Conservation (phyloP, 2,113 vertebrate species). For the Chloroceryle aenea region DNA sequence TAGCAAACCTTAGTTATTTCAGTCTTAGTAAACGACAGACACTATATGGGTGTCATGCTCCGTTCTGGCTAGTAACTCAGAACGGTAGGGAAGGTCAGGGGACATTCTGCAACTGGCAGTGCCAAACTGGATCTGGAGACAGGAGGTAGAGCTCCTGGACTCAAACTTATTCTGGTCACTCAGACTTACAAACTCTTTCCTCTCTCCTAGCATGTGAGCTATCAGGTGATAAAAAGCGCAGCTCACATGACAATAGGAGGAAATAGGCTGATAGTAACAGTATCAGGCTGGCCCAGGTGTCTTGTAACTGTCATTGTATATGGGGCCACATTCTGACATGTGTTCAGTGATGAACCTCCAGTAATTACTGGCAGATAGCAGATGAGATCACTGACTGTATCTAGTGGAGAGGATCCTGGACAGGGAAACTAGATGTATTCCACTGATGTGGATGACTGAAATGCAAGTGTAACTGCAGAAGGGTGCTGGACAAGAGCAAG, state of each 20-base stretch:
- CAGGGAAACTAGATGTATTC: background rate
- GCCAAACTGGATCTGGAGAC: background rate
- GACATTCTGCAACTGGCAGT: rapidly evolving
- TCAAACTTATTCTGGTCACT: background rate
- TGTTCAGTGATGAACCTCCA: background rate
- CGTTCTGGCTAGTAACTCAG: background rate
- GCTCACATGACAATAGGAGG: background rate
- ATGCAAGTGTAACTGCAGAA: background rate
- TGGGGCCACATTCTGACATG: background rate
- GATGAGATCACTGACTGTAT: background rate
- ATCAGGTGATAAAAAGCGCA: background rate
- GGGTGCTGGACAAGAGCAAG: background rate
- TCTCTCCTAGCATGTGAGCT: background rate
- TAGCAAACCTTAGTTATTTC: background rate
- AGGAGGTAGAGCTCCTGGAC: background rate
- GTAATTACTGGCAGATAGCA: background rate
- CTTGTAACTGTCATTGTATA: background rate
- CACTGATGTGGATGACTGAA: background rate
- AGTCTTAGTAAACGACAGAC: background rate
- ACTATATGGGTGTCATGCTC: background rate
- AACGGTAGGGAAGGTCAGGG: background rate
- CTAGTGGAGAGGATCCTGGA: background rate
- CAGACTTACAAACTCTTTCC: background rate
- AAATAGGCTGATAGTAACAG: background rate
- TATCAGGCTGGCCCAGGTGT: background rate